A percentile compares a stretch with the other conserved stretches of the same genome.
phyloP scores from a whole-genome alignment of 2,113 vertebrate species.

The Ochotona princeps region DNA sequence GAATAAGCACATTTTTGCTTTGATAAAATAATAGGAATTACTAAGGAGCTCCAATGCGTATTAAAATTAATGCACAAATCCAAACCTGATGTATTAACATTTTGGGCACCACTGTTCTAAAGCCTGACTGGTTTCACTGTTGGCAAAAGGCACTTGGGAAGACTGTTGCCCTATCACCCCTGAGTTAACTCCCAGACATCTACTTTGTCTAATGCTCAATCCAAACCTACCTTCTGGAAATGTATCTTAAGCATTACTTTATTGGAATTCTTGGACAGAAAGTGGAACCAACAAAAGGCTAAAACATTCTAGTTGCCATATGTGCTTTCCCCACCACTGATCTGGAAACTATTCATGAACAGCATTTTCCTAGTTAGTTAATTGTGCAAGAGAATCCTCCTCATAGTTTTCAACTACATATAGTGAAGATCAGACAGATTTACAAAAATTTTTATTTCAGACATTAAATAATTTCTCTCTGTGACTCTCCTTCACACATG shows the following conservation, averaged over 20 bases:
- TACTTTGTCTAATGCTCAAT: background rate
- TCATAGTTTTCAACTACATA: slow-evolving; percentile 64
- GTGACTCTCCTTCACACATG: background rate
- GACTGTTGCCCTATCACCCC: background rate
- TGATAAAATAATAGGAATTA: background rate
- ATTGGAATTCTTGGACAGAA: background rate
- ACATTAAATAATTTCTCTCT: slow-evolving; percentile 48
- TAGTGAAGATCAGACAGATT: slow-evolving; percentile 62
- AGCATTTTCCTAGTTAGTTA: slow-evolving; percentile 69
- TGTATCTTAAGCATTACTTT: background rate
- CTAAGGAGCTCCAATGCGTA: background rate
- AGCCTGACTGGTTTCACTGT: background rate
- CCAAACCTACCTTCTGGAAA: background rate
- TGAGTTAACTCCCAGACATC: background rate
- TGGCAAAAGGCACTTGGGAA: background rate
- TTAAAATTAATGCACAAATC: background rate
- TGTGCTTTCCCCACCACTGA: background rate
- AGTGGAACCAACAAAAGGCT: background rate
- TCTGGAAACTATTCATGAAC: slow-evolving; percentile 64
- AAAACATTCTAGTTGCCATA: background rate
- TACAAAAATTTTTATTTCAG: slow-evolving; percentile 52
- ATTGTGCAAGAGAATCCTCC: slow-evolving; percentile 48
- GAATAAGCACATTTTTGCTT: background rate
- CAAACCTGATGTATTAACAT: background rate
- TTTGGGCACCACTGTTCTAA: background rate